phyloP scores from a whole-genome alignment of 1,140 invertebrate species.

The Coptotermes formosanus region DNA sequence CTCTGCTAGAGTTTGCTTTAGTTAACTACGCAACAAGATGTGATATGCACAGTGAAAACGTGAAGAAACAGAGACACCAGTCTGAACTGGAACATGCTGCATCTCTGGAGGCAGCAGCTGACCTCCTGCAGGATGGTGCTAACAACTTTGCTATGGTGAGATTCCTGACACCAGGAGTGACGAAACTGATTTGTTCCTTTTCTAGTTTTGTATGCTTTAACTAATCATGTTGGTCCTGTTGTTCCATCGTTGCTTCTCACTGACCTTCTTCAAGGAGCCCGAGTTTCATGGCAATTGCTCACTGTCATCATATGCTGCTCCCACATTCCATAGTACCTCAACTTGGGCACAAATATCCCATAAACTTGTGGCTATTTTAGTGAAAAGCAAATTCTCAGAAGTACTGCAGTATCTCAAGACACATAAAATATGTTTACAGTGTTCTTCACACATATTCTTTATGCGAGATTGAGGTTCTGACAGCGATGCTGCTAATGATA shows the following conservation, averaged over 20 bases:
- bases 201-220: background rate
- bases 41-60: constrained; percentile 85
- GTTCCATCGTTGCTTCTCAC: background rate
- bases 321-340: no score
- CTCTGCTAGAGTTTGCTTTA: constrained; percentile 93
- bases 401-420: no score
- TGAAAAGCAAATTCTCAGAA: no score
- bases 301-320: no score
- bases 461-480: no score
- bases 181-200: background rate
- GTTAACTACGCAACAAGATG: constrained; percentile 96
- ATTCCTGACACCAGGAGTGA: constrained; percentile 22
- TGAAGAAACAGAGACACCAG: constrained; percentile 80
- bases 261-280: background rate
- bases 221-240: background rate
- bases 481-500: no score
- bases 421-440: no score
- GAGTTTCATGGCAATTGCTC: background rate
- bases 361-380: no score
- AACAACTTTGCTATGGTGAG: constrained; percentile 84
- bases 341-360: no score
- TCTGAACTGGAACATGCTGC: constrained; percentile 70
- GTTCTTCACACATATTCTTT: no score
- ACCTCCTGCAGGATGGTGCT: constrained; percentile 78
- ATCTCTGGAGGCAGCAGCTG: constrained; percentile 77